Evolutionary conservation across 35 echinoderm and acorn worm species (phyloP).

Genomic region (Lytechinus pictus): DNA sequence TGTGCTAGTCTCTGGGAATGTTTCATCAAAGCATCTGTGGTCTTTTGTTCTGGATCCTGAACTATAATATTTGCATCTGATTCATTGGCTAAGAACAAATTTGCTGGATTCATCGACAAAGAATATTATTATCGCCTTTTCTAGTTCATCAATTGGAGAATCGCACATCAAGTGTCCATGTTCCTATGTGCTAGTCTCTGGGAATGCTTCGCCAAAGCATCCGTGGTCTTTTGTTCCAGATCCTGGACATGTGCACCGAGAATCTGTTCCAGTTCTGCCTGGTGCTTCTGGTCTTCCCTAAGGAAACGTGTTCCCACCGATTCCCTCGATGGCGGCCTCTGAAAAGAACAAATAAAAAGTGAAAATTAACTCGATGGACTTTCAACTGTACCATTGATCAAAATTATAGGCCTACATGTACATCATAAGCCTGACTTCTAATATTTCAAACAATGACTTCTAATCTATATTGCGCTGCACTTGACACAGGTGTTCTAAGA

Average conservation of each 20-base stretch:
- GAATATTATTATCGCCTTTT: slow-evolving; percentile 48
- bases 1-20: no score
- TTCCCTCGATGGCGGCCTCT: slow-evolving; percentile 83
- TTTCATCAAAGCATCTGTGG: no score
- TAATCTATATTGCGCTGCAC: no score
- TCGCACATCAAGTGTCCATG: background rate
- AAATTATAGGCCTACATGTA: no score
- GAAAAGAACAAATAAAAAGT: background rate
- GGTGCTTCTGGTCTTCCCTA: slow-evolving; percentile 70
- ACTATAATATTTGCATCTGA: no score
- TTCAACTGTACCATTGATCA: no score
- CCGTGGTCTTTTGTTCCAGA: slow-evolving; percentile 80
- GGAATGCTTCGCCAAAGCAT: slow-evolving; percentile 54
- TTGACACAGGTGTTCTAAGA: no score
- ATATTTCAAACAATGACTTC: no score
- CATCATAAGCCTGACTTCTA: no score
- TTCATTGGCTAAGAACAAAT: no score
- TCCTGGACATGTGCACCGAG: slow-evolving; percentile 75
- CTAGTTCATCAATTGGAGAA: no score
- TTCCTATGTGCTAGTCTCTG: background rate
- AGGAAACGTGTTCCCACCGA: slow-evolving; percentile 84
- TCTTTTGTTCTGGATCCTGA: no score
- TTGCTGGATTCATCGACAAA: slow-evolving; percentile 61
- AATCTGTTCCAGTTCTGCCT: slow-evolving; percentile 70
- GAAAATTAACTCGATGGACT: background rate